Base-by-base conservation (phyloP, 2,113 vertebrate species). In the Burhinus oedicnemus region DNA sequence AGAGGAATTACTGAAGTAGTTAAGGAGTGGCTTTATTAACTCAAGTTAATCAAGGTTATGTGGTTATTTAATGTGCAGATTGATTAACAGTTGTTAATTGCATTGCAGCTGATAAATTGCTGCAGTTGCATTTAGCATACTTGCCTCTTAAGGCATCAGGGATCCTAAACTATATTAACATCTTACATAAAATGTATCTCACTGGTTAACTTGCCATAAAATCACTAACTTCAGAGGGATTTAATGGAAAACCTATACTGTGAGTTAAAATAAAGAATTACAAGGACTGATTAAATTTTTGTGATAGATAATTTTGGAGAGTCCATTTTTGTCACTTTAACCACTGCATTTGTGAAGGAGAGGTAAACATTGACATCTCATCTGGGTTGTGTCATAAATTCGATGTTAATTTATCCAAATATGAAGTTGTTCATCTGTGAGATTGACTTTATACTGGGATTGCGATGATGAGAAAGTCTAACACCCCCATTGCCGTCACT, bases 11-110 rank as follows among this genome's bases (percentile, higher is more conserved):
- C 9, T 92, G 55, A 66, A 55, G 52, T 49, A 76, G 40, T 91
- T 95, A 89, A 91, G 75, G 92, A 94, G 58, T 85, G 78, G 78
- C 87, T 30, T 68, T 85, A 54, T 64, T 77, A 89, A 90, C 49
- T 68, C 20, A 42, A 84, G 12, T 84, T 66, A 79, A 61, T 89
- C 29, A 36, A 68, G 70, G 30, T 57, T 93, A 42, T 87, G 66
- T 69, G 44, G 62, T 84, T 91, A 91, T 55, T 68, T 77, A 72
- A 44, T 83, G 60, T 13, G 40, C 40, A 74, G 71, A 61, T 76
- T 83, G 78, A 51, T 83, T 85, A 87, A 40, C 51, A 91, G 49
- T 60, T 82, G 34, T 82, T 91, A 84, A 85, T 80, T 90, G 58
- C 36, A 8, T 84, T 57, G 58, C n/a, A 83, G 62, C 55, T 90